Evolutionary conservation across 2,888 invertebrate genomes (phyloP).

Genomic region (Pterostichus niger): DNA sequence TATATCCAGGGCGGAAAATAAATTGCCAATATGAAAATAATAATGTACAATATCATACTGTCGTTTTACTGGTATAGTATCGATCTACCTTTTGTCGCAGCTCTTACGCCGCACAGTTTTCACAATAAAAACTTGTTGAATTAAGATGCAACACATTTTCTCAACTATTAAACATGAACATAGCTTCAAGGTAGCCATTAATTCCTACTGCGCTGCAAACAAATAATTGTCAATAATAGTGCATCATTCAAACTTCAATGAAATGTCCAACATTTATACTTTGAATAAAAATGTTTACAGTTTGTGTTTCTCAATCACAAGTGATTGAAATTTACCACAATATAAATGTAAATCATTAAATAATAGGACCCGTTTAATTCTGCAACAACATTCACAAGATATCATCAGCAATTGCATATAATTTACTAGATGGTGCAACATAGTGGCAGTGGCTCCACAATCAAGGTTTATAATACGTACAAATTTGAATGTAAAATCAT

Average conservation of each 20-base stretch:
- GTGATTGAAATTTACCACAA: slow-evolving; percentile 27
- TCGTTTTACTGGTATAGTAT: too few species aligned
- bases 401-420: slow-evolving; percentile 20
- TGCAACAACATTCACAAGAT: background rate
- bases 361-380: slow-evolving; percentile 23
- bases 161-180: too few species aligned
- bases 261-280: slow-evolving; percentile 21
- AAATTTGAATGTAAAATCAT: slow-evolving; percentile 55
- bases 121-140: too few species aligned
- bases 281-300: background rate
- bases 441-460: background rate
- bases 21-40: too few species aligned
- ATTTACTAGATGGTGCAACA: slow-evolving; percentile 28
- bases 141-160: too few species aligned
- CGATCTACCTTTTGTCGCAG: too few species aligned
- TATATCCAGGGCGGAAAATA: too few species aligned
- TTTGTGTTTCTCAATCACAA: slow-evolving; percentile 17
- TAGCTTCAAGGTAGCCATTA: too few species aligned
- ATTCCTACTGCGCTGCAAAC: background rate
- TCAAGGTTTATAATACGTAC: slow-evolving; percentile 11
- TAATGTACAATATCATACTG: too few species aligned
- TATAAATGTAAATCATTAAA: background rate
- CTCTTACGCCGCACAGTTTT: too few species aligned
- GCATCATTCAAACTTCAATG: background rate
- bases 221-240: background rate